phyloP scores from a whole-genome alignment of 2,888 invertebrate species.

The Ochropleura plecta region DNA sequence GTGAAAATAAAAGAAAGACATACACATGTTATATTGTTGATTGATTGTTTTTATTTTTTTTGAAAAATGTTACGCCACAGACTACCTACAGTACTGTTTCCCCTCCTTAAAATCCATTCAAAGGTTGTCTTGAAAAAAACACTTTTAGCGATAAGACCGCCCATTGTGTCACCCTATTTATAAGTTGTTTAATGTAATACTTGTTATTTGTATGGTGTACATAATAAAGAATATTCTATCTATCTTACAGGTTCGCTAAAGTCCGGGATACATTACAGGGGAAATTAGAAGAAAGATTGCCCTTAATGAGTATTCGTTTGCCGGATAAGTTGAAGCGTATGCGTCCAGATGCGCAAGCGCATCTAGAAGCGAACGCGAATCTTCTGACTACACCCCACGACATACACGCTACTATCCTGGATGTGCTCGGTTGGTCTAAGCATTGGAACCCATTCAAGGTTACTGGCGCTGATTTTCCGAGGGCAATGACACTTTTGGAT shows the following conservation, averaged over 20 bases:
- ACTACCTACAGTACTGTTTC: no score
- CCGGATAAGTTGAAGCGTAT: slow-evolving; percentile 92
- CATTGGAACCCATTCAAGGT: slow-evolving; percentile 80
- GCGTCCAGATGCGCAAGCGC: slow-evolving; percentile 91
- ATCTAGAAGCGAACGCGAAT: slow-evolving; percentile 92
- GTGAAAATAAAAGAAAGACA: no score
- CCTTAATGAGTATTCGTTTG: slow-evolving; percentile 95
- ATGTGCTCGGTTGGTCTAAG: slow-evolving; percentile 90
- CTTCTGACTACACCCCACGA: slow-evolving; percentile 97
- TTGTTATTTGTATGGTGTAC: no score
- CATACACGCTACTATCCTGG: slow-evolving; percentile 92
- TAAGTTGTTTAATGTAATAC: no score
- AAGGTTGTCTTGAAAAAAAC: no score
- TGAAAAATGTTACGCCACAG: no score
- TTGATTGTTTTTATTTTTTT: no score
- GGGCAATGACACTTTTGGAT: slow-evolving; percentile 92
- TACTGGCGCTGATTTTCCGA: slow-evolving; percentile 87
- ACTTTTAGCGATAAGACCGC: no score
- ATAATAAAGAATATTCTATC: no score
- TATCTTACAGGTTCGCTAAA: slow-evolving; percentile 92
- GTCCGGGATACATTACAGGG: slow-evolving; percentile 97
- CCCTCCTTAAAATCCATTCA: no score
- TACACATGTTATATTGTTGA: no score
- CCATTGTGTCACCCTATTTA: no score
- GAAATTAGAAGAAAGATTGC: slow-evolving; percentile 97